These are phyloP conservation scores for Leguminivora glycinivorella DNA, from an alignment of 1,140 invertebrate species.

Conservation along the genomic window DNA sequence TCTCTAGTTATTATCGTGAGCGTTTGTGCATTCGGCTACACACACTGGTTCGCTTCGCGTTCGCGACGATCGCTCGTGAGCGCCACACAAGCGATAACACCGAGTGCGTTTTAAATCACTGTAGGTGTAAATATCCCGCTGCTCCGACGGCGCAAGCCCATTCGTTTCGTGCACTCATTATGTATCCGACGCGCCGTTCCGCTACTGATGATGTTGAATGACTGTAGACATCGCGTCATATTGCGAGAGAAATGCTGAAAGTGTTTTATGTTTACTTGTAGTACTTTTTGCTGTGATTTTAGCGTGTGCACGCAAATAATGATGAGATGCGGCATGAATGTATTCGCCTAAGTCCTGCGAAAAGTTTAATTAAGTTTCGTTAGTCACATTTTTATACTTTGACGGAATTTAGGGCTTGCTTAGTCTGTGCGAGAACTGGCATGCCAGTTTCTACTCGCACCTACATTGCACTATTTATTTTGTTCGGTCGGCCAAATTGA, in stretches of 20 bases:
- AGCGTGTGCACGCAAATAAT: not conserved
- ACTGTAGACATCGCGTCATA: not conserved
- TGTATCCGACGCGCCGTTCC: constrained; percentile 11
- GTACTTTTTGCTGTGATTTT: not conserved
- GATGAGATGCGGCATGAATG: not conserved
- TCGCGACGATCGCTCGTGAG: not conserved
- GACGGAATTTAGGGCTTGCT: no score
- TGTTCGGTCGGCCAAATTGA: no score
- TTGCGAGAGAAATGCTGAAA: not conserved
- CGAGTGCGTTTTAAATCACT: constrained; percentile 3
- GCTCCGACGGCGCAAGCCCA: not conserved
- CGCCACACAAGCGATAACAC: not conserved
- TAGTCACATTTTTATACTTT: no score
- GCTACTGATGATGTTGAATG: constrained; percentile 6
- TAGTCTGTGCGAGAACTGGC: no score
- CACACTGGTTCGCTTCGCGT: constrained; percentile 5
- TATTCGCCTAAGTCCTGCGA: not conserved
- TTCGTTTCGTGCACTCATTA: constrained; percentile 12
- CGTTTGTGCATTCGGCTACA: no score
- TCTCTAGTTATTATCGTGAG: no score
- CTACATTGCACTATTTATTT: no score
- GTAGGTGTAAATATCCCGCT: constrained; percentile 16
- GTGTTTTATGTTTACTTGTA: not conserved
- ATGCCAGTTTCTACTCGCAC: no score
- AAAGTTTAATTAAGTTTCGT: not conserved